Evolutionary conservation across 1,140 invertebrate genomes (phyloP), one percentile per base, ranked within the genome.

Genomic region (Helicoverpa armigera): DNA sequence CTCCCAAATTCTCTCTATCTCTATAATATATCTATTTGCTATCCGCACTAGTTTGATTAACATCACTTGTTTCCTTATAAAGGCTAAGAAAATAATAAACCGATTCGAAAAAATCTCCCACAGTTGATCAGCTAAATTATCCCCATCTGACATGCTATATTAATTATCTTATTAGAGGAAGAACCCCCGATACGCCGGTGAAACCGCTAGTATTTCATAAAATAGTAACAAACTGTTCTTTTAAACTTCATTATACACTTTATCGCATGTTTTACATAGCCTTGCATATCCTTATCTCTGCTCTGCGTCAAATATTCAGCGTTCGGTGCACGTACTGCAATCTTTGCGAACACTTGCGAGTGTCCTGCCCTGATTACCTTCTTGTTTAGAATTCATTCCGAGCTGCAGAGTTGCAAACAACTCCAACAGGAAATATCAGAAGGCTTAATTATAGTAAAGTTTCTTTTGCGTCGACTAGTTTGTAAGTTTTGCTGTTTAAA

Each of bases 371-470:
- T 61, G 35, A 63, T 75, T 61, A 75, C 23, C 13, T 60, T 50
- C 35, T 75, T 75, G 73, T 75, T 75, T 61, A 61, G 18, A 61
- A 63, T 75, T 75, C 73, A 51, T 75, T 16, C 54, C 29, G 63
- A 23, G 23, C 23, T 23, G 51, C 29, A 14, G 61, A 50, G 11
- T 18, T 9, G 53, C 51, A 60, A 18, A 51, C 18, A 61, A 51
- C 43, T 29, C 9, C 2, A 60, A 12, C 10, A 11, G 16, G 56
- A 7, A 14, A 63, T 63, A 61, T 43, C 58, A 10, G 56, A 60
- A n/a, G 10, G 29, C n/a, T 43, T 74, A 58, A 61, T 48, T 29
- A 18, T 50, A 18, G 43, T 73, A 11, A 73, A 35, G 51, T 35
- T 9, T 73, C 14, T 9, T 69, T 69, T 69, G n/a, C 35, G 67